Base-by-base conservation (phyloP, 2,888 invertebrate genomes). In the Aproaerema taeniolella region DNA sequence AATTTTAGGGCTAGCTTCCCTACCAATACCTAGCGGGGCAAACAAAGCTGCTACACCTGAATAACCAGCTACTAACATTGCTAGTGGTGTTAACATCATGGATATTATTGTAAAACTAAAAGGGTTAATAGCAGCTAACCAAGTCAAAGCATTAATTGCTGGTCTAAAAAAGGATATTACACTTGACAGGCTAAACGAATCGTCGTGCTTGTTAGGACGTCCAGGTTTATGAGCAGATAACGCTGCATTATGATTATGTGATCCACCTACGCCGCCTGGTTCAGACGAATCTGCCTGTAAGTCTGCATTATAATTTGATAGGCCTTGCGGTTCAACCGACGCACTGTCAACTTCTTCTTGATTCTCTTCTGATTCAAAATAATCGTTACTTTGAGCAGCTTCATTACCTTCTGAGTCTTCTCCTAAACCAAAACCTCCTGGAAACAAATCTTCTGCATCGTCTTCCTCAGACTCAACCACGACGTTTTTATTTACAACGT, bases 11-110 rank as follows among this genome's bases (percentile, higher is more conserved):
- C 35, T 35, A 12, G 82, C 74, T 53, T 82, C 72, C 49, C 87
- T 70, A 1, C 68, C 86, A 0, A 91, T 76, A 49, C 89, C 86
- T 88, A 89, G 92, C 0, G 91, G 92, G 40, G 91, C 89, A 46
- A 92, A 70, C 31, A 91, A 81, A 0, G 91, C 82, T 1, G 90
- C 87, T 10, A 90, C 61, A 0, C 91, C 88, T 9, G 92, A 88
- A 0, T 89, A 83, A 0, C 91, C 88, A 1, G 90, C 88, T 34
- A 92, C 87, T 26, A 91, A 71, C 36, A 92, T 75, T 0, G 88
- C 88, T 32, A 92, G 66, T 0, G 93, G 93, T 0, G 92, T 88
- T 31, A 92, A 73, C 36, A 90, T 67, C 53, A 92, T 52, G 38
- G 91, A 88, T 62, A 90, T 80, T 24, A 91, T 67, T 0, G 89